phyloP scores from a whole-genome alignment of 2,113 vertebrate species.

The Hippoglossus stenolepis region DNA sequence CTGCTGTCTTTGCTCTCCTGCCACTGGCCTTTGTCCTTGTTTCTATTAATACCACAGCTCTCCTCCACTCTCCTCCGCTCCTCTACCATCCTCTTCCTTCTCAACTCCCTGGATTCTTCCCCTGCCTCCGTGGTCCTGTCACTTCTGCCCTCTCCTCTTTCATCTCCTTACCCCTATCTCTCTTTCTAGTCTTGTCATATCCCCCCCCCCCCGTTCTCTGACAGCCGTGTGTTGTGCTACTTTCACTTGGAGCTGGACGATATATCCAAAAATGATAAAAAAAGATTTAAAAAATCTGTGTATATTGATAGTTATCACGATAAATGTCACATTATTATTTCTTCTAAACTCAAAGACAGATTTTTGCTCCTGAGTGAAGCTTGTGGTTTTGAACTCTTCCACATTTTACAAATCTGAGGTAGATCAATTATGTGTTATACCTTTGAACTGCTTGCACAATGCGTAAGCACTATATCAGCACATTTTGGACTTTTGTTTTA shows the following conservation, averaged over 20 bases:
- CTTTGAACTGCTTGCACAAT: too few relatives aligned
- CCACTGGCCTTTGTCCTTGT: slow-evolving; percentile 74
- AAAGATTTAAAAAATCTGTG: too few relatives aligned
- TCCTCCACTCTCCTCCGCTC: slow-evolving; percentile 24
- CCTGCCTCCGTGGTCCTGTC: slow-evolving; percentile 29
- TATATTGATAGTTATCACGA: background rate
- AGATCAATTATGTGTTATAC: too few relatives aligned
- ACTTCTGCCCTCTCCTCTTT: slow-evolving; percentile 27
- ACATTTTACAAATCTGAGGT: too few relatives aligned
- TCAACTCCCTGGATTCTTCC: slow-evolving; percentile 33
- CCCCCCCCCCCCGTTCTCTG: background rate
- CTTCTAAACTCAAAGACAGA: too few relatives aligned
- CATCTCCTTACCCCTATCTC: background rate
- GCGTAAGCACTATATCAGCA: too few relatives aligned
- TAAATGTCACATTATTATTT: background rate
- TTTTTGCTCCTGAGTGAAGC: too few relatives aligned
- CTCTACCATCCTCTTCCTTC: slow-evolving; percentile 32
- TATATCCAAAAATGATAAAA: too few relatives aligned
- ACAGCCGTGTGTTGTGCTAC: too few relatives aligned
- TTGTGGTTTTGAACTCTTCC: too few relatives aligned
- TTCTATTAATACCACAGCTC: slow-evolving; percentile 67
- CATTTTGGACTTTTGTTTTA: too few relatives aligned
- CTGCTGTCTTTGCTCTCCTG: slow-evolving; percentile 60
- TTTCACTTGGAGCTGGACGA: too few relatives aligned
- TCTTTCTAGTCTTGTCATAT: background rate